A percentile compares a stretch with the other conserved stretches of the same genome.
Evolutionary conservation across 1,140 invertebrate species (phyloP).

Genomic region (Thalassaphorura encarpata): DNA sequence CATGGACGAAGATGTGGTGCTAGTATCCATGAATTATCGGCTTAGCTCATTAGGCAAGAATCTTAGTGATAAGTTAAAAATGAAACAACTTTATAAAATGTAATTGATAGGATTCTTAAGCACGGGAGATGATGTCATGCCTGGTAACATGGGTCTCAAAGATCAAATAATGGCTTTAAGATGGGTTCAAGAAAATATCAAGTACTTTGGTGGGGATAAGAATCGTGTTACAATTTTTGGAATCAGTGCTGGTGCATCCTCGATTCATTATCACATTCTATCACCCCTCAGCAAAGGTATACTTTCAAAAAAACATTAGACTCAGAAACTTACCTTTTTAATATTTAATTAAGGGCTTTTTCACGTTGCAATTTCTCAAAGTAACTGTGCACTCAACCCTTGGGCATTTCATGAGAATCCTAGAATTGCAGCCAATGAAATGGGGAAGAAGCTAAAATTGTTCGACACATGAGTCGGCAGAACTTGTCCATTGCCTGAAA

Average conservation of each 20-base stretch:
- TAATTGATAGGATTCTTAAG: slow-evolving; percentile 10
- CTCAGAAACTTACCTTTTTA: not conserved
- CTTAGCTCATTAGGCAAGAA: slow-evolving; percentile 2
- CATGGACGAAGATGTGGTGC: slow-evolving; percentile 4
- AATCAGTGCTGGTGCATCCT: slow-evolving; percentile 56
- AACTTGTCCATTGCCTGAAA: no score
- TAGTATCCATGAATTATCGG: slow-evolving; percentile 6
- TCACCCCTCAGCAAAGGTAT: slow-evolving; percentile 56
- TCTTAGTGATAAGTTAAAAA: slow-evolving; percentile 1
- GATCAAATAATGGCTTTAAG: slow-evolving; percentile 8
- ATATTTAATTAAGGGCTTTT: slow-evolving; percentile 4
- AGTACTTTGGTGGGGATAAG: slow-evolving; percentile 61
- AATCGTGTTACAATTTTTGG: slow-evolving; percentile 55
- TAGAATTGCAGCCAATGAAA: no score
- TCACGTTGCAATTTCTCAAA: slow-evolving; percentile 5
- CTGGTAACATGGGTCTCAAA: slow-evolving; percentile 13
- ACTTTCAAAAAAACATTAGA: not conserved
- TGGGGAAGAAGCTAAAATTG: no score
- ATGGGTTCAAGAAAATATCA: slow-evolving; percentile 39
- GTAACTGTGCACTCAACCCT: slow-evolving; percentile 4
- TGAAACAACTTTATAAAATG: no score
- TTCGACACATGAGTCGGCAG: no score
- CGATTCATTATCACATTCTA: slow-evolving; percentile 54
- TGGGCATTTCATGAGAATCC: slow-evolving; percentile 16
- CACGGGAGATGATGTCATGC: slow-evolving; percentile 15